phyloP scores from a whole-genome alignment of 2,113 vertebrate species.

The Mobula birostris region DNA sequence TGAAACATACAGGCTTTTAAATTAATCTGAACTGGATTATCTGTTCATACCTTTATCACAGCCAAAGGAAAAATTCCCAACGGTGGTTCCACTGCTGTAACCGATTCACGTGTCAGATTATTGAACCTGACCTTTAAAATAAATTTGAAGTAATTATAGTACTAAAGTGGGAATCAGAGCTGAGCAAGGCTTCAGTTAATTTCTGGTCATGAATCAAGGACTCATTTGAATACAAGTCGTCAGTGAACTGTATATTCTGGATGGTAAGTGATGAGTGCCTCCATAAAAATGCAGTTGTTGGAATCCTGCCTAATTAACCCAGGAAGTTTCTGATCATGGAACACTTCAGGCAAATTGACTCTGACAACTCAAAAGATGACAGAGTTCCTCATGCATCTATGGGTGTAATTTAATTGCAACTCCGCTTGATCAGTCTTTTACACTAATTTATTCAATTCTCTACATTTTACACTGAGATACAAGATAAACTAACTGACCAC shows the following conservation, averaged over 20 bases:
- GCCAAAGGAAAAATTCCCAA: too few relatives aligned
- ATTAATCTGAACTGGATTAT: not conserved
- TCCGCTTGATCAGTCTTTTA: not conserved
- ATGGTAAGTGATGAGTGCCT: not conserved
- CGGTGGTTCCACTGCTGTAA: too few relatives aligned
- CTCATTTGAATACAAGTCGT: too few relatives aligned
- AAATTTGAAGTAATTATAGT: too few relatives aligned
- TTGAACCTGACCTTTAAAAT: too few relatives aligned
- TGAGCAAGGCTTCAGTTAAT: not conserved
- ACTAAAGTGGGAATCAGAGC: too few relatives aligned
- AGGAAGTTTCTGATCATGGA: not conserved
- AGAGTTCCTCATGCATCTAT: not conserved
- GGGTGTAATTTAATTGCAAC: not conserved
- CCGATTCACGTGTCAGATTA: too few relatives aligned
- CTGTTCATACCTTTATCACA: not conserved
- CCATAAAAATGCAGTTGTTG: too few relatives aligned
- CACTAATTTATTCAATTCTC: not conserved
- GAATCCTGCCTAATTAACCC: not conserved
- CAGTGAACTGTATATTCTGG: too few relatives aligned
- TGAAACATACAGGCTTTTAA: not conserved
- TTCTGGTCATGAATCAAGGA: not conserved
- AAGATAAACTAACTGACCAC: not conserved
- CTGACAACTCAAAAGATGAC: not conserved
- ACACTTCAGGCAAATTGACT: not conserved
- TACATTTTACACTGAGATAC: not conserved